These are phyloP conservation scores for Hormaphis cornu DNA, from an alignment of 1,140 invertebrate species.

Conservation along the genomic window DNA sequence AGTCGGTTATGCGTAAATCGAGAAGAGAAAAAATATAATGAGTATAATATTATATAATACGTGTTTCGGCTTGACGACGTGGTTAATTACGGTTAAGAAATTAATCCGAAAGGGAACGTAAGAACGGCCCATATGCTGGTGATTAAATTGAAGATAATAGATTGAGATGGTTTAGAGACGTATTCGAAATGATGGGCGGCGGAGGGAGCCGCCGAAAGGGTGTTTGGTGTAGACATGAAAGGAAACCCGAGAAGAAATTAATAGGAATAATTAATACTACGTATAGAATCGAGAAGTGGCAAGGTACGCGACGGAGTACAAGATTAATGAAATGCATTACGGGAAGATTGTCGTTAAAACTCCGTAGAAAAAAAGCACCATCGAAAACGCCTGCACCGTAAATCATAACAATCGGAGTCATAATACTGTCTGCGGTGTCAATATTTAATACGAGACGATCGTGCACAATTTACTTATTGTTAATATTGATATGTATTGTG, in stretches of 20 bases:
- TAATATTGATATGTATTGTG: too few species aligned
- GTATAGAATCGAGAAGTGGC: not conserved
- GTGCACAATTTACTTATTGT: too few species aligned
- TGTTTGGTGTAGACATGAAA: conserved; percentile 19
- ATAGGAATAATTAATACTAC: conserved; percentile 23
- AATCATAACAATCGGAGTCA: too few species aligned
- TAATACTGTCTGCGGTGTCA: too few species aligned
- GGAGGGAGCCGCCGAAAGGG: not conserved
- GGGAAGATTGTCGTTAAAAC: not conserved
- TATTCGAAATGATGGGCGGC: not conserved
- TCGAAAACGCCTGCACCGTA: too few species aligned
- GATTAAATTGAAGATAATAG: conserved; percentile 9
- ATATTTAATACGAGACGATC: too few species aligned
- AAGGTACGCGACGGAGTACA: not conserved
- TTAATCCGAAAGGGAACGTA: not conserved
- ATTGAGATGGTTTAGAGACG: conserved; percentile 6
- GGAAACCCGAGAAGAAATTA: conserved; percentile 22
- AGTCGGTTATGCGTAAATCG: too few species aligned
- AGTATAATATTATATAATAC: not conserved
- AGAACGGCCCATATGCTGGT: not conserved
- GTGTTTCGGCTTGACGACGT: not conserved
- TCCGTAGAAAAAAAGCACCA: not conserved
- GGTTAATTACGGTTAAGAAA: conserved; percentile 19
- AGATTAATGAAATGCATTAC: not conserved
- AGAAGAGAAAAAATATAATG: not conserved